Percentiles rank a stretch among this genome's conserved stretches.
These are phyloP conservation scores for Physella acuta DNA, from an alignment of 1,140 invertebrate species.

Conservation along the genomic window DNA sequence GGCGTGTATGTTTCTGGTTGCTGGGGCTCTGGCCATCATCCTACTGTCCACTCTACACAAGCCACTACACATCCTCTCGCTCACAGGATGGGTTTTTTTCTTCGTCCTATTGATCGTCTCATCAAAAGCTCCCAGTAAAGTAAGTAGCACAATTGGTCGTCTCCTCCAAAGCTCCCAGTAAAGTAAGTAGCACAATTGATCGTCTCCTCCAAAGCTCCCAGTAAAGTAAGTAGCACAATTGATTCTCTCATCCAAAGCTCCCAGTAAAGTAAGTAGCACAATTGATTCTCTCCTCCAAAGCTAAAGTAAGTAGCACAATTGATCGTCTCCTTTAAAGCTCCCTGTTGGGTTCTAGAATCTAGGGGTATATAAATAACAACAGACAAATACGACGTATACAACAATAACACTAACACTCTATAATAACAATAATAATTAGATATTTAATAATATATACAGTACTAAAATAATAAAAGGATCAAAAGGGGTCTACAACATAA, in stretches of 20 bases:
- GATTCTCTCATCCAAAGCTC: neutral
- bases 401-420: too few species aligned
- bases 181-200: neutral
- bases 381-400: too few species aligned
- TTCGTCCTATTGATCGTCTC: slow-evolving; percentile 47
- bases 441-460: too few species aligned
- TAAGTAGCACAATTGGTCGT: slow-evolving; percentile 20
- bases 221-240: neutral
- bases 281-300: neutral
- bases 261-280: neutral
- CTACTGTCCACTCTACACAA: slow-evolving; percentile 38
- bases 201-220: neutral
- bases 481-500: too few species aligned
- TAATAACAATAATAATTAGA: too few species aligned
- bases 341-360: too few species aligned
- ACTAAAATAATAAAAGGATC: too few species aligned
- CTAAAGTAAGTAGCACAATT: neutral
- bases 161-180: neutral
- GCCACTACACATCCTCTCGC: slow-evolving; percentile 46
- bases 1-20: slow-evolving; percentile 26
- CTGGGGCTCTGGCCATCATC: slow-evolving; percentile 42
- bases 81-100: slow-evolving; percentile 45
- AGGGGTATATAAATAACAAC: too few species aligned
- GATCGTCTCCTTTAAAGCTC: neutral
- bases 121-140: slow-evolving; percentile 46